phyloP scores from a whole-genome alignment of 2,888 invertebrate genomes.

The Amitus sp. region DNA sequence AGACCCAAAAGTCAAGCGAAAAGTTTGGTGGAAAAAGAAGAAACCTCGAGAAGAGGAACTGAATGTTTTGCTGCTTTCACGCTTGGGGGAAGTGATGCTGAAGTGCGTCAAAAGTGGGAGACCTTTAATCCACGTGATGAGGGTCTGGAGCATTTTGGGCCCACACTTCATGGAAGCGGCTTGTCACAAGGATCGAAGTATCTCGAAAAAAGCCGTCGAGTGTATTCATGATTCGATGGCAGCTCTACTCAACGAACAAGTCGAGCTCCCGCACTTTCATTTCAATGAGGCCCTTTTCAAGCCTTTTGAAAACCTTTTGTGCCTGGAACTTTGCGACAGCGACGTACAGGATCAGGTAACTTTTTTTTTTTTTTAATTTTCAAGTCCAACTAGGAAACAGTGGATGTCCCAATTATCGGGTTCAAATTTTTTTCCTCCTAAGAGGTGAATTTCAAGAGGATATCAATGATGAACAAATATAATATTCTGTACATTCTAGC shows the following conservation, averaged over 20 bases:
- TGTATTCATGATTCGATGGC: conserved; percentile 94
- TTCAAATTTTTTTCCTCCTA: too few species aligned
- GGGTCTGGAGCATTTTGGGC: conserved; percentile 90
- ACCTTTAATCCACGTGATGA: conserved; percentile 90
- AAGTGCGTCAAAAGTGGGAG: conserved; percentile 87
- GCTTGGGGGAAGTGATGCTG: conserved; percentile 89
- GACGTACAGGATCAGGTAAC: conserved; percentile 81
- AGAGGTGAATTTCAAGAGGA: too few species aligned
- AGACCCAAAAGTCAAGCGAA: conserved; percentile 51
- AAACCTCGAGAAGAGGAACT: conserved; percentile 61
- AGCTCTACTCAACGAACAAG: conserved; percentile 84
- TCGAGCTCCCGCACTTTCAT: conserved; percentile 92
- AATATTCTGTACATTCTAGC: too few species aligned
- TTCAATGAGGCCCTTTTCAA: conserved; percentile 95
- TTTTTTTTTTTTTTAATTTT: too few species aligned
- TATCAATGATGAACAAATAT: too few species aligned
- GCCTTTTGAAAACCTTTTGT: conserved; percentile 93
- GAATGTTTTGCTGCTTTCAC: conserved; percentile 74
- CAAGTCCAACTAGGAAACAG: too few species aligned
- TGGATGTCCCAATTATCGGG: too few species aligned
- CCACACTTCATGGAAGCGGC: conserved; percentile 96
- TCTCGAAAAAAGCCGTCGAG: conserved; percentile 90
- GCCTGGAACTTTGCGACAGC: conserved; percentile 90
- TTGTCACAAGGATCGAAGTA: conserved; percentile 87
- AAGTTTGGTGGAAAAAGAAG: conserved; percentile 62